Base-by-base conservation (phyloP, 1,140 invertebrate genomes). In the Saccostrea echinata region DNA sequence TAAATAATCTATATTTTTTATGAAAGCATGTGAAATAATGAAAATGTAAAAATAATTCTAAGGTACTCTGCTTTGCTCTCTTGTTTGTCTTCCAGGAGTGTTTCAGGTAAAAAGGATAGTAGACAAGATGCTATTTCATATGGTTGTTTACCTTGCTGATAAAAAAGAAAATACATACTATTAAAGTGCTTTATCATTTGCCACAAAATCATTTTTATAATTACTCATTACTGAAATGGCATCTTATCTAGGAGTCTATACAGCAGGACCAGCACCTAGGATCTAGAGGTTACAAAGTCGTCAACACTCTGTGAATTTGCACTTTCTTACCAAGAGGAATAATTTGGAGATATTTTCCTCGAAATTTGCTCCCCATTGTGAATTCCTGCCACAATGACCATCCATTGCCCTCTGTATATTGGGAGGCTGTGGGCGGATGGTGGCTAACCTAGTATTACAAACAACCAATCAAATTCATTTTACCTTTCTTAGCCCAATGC, bases 381-480 rank as follows among this genome's bases (percentile, higher is more conserved):
- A 99, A 99, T 95, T 99, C 98, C 95, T 99, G 98, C 98, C 98
- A 99, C 94, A 98, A 98, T 64, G 96, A 96, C 99, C 99, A 99
- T 52, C 96, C 96, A 86, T 96, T 90, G 12, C 96, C 97, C 95
- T 99, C 98, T 93, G 98, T 98, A 95, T 97, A 97, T 93, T 99
- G 97, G 6, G 99, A 98, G 86, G 98, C 97, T 96, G 99, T 98
- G 18, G 99, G 99, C 3, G 99, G 99, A 96, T 99, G 99, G 96
- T 99, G 99, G 3, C 98, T 99, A 1, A 99, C 98, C 96, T 96
- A 76, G 30, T 33, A 76, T 76, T 76, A 76, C 68, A 76, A 76
- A 27, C 68, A 76, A 76, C 13, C 68, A 33, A 30, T 30, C 30
- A 30, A 27, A 76, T 30, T 16, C 11, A 76, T 16, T 24, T 27